Evolutionary conservation across 2,888 invertebrate genomes (phyloP).

Genomic region (Caenorhabditis becei): DNA sequence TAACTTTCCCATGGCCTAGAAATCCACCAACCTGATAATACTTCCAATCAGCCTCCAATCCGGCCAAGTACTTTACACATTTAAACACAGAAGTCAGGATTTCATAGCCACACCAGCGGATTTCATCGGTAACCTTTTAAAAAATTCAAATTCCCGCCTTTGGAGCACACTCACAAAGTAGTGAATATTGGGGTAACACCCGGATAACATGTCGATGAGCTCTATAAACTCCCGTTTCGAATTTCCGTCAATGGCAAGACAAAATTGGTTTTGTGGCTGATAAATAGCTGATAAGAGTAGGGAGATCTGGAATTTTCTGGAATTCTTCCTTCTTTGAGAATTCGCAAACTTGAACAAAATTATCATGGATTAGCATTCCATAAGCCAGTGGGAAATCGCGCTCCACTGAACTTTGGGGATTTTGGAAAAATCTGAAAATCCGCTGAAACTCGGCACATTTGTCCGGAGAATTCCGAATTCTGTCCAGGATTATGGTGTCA

Average conservation of each 20-base stretch:
- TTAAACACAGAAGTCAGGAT: conserved; percentile 61
- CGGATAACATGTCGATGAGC: conserved; percentile 9
- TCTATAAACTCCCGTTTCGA: conserved; percentile 24
- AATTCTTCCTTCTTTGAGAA: not conserved
- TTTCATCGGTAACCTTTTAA: conserved; percentile 53
- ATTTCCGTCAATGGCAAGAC: conserved; percentile 72
- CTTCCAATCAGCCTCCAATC: conserved; percentile 46
- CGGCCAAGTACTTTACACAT: conserved; percentile 57
- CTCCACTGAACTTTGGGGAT: conserved; percentile 55
- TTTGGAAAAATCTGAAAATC: conserved; percentile 43
- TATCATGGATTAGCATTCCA: conserved; percentile 60
- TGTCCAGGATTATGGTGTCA: conserved; percentile 20
- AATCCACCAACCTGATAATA: conserved; percentile 61
- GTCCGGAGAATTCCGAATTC: conserved; percentile 2
- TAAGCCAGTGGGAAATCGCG: conserved; percentile 62
- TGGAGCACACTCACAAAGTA: conserved; percentile 41
- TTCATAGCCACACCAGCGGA: conserved; percentile 64
- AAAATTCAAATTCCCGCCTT: conserved; percentile 1
- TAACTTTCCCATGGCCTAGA: no score
- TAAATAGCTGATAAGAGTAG: conserved; percentile 73
- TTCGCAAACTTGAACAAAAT: conserved; percentile 55
- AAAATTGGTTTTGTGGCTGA: conserved; percentile 77
- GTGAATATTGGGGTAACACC: conserved; percentile 49
- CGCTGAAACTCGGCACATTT: conserved; percentile 52
- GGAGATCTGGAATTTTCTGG: conserved; percentile 60